Conservation (phyloP, 2,113 vertebrate genomes). For the Tetraodon nigroviridis region DNA sequence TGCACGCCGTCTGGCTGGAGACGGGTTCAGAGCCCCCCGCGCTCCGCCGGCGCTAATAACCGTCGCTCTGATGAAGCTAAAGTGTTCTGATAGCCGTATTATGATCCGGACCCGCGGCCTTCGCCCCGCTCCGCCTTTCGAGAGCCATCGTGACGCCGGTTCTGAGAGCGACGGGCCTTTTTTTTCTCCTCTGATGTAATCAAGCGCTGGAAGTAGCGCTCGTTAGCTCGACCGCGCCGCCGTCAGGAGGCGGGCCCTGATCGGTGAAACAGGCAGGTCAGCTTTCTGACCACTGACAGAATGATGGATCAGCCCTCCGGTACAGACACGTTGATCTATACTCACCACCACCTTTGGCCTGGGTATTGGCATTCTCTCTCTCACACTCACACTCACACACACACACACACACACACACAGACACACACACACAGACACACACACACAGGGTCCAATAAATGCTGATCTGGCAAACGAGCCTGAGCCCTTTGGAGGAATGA, state of each 20-base stretch:
- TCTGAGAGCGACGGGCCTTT: slow-evolving; percentile 25
- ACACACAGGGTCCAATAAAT: slow-evolving; percentile 66
- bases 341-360: slow-evolving; percentile 45
- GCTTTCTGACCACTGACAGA: slow-evolving; percentile 79
- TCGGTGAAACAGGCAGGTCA: slow-evolving; percentile 69
- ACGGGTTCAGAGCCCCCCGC: slow-evolving; percentile 43
- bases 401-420: no score
- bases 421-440: no score
- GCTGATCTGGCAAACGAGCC: slow-evolving; percentile 87
- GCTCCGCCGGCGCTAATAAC: slow-evolving; percentile 51
- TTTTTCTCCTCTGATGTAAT: slow-evolving; percentile 41
- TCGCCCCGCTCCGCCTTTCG: slow-evolving; percentile 32
- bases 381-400: no score
- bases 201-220: slow-evolving; percentile 50
- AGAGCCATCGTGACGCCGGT: slow-evolving; percentile 13
- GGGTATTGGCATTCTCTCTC: slow-evolving; percentile 84
- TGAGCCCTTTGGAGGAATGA: slow-evolving; percentile 80
- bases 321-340: slow-evolving; percentile 88
- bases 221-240: slow-evolving; percentile 69
- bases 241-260: slow-evolving; percentile 53
- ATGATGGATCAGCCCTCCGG: slow-evolving; percentile 86
- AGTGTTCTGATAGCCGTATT: slow-evolving; percentile 37
- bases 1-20: slow-evolving; percentile 46
- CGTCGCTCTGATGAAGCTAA: slow-evolving; percentile 33
- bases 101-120: slow-evolving; percentile 48